Evolutionary conservation across 2,888 invertebrate species (phyloP).

Genomic region (Microctonus hyperodae): DNA sequence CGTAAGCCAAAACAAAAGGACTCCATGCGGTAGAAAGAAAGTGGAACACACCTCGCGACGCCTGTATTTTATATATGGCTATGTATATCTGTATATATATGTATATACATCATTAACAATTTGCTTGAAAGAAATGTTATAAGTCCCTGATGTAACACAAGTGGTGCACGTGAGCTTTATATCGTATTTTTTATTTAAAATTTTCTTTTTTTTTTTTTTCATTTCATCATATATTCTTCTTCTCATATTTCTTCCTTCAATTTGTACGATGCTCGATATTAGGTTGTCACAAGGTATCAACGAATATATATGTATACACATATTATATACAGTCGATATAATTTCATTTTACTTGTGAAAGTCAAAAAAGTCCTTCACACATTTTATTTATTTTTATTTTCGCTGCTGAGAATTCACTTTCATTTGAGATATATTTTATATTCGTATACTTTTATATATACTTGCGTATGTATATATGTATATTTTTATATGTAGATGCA

Average conservation of each 20-base stretch:
- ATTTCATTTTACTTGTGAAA: not conserved
- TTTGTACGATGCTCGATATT: not conserved
- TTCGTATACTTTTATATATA: too few relatives aligned
- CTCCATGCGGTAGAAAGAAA: not conserved
- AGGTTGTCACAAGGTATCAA: not conserved
- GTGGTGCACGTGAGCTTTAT: not conserved
- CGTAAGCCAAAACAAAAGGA: slow-evolving; percentile 4
- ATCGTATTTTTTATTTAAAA: not conserved
- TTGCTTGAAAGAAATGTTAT: not conserved
- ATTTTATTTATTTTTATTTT: not conserved
- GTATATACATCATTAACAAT: not conserved
- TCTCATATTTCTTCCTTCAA: not conserved
- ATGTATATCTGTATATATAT: not conserved
- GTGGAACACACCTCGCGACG: not conserved
- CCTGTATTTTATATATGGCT: too few relatives aligned
- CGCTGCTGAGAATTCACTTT: not conserved
- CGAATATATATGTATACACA: not conserved
- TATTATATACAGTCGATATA: not conserved
- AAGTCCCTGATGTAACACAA: not conserved
- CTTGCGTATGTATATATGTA: too few relatives aligned
- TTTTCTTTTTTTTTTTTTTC: not conserved
- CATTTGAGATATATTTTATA: not conserved
- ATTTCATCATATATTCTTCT: not conserved
- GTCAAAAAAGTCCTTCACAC: not conserved
- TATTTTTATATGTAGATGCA: too few relatives aligned